Percentiles rank a stretch among this genome's conserved stretches.
phyloP scores from a whole-genome alignment of 1,140 invertebrate species.

The Neodiprion lecontei region DNA sequence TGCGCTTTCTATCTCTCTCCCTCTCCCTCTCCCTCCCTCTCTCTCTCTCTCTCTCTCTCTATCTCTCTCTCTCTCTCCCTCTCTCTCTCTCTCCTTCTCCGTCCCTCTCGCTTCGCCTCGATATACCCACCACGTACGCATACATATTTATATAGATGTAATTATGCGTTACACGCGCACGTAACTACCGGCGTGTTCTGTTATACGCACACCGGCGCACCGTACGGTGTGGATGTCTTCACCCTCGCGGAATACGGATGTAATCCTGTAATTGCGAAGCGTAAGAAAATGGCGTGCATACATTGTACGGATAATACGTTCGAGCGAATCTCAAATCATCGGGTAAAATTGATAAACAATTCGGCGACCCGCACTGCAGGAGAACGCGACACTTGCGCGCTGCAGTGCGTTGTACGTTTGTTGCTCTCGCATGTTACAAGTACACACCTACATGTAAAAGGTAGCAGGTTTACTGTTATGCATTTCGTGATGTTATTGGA shows the following conservation, averaged over 20 bases:
- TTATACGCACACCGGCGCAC: too few species aligned
- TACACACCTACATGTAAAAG: background rate
- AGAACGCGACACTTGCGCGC: background rate
- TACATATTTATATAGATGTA: background rate
- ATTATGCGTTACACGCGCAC: background rate
- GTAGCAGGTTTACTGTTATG: slow-evolving; percentile 40
- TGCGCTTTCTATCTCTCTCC: background rate
- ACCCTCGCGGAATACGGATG: too few species aligned
- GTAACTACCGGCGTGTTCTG: too few species aligned
- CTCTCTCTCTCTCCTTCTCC: background rate
- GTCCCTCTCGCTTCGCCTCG: too few species aligned
- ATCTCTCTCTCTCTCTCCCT: background rate
- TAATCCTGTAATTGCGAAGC: too few species aligned
- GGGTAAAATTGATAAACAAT: background rate
- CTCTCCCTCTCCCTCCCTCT: background rate
- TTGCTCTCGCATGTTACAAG: too few species aligned
- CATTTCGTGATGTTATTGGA: slow-evolving; percentile 41
- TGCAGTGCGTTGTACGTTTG: too few species aligned
- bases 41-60: background rate
- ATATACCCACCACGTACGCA: background rate
- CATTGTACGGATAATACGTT: background rate
- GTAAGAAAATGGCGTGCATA: too few species aligned
- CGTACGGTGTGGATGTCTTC: too few species aligned
- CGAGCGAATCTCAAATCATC: background rate
- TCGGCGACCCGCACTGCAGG: background rate